A percentile compares a stretch with the other conserved stretches of the same genome.
phyloP scores from a whole-genome alignment of 1,140 invertebrate genomes.

The Drosophila nigrodunni region DNA sequence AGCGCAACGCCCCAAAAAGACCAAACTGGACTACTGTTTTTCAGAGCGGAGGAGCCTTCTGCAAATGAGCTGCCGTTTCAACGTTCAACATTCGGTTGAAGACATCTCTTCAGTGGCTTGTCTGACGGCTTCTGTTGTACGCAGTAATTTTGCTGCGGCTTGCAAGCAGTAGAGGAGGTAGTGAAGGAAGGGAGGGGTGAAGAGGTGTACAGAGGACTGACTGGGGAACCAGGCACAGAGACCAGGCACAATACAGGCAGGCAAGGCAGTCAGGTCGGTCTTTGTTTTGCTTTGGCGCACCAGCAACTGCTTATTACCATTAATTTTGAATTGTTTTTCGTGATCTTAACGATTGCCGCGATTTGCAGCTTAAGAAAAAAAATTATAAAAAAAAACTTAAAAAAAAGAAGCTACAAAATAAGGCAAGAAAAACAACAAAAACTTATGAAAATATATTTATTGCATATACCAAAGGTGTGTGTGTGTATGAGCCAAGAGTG shows the following conservation, averaged over 20 bases:
- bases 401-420: conserved; percentile 18
- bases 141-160: conserved; percentile 80
- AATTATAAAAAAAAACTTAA: conserved; percentile 38
- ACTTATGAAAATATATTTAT: conserved; percentile 71
- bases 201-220: neutral
- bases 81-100: neutral
- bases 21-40: conserved; percentile 62
- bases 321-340: conserved; percentile 85
- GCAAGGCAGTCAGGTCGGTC: conserved; percentile 43
- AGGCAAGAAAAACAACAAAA: conserved; percentile 17
- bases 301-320: conserved; percentile 84
- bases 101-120: conserved; percentile 49
- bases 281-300: conserved; percentile 74
- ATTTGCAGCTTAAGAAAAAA: conserved; percentile 79
- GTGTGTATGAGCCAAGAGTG: neutral
- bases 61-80: conserved; percentile 47
- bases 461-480: too few species aligned
- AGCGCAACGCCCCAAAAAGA: conserved; percentile 66
- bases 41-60: conserved; percentile 26
- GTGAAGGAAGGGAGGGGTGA: too few species aligned
- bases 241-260: conserved; percentile 34
- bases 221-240: conserved; percentile 22
- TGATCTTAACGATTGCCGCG: conserved; percentile 84
- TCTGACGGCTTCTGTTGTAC: conserved; percentile 84
- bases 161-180: too few species aligned